Evolutionary conservation across 1,140 invertebrate species (phyloP), one percentile per base, ranked within the genome.

Genomic region (Brachionus rotundiformis): DNA sequence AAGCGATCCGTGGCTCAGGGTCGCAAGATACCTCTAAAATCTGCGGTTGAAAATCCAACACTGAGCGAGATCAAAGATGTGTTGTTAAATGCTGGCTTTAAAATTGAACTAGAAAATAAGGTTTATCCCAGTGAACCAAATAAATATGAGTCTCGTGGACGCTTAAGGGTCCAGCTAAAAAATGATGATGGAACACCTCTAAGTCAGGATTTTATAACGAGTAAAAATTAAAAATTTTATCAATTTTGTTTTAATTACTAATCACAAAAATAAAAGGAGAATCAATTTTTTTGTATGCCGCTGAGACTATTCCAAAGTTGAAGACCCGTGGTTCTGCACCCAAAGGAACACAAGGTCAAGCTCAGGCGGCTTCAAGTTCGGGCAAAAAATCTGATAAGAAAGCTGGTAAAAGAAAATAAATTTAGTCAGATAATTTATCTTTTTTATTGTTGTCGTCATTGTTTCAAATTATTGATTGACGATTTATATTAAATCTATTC

Each of bases 51-150:
- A 83, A 96, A 98, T 89, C 96, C 96, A 39, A 95, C 93, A 1
- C 92, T 92, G 86, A 91, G 93, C 85, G 96, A 99, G 87, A 98
- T 98, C 63, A 90, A 92, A 82, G 95, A 98, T 89, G 94, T 98
- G 3, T 88, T 98, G 25, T 88, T 92, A 8, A 91, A 93, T 61
- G 91, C 92, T 65, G 94, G 94, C 36, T 88, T 98, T 27, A 92
- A 92, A 84, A 91, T 96, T 79, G 92, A 92, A 31, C 92, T 95
- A n/a, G 95, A 98, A 90, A 95, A 96, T 85, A 98, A 98, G 89
- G 89, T 94, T 5, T 96, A 98, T 86, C 91, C 93, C n/a, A 90
- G 94, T 47, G 96, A 98, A 87, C 89, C 91, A 59, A 95, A 95
- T 86, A 94, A 94, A 88, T 94, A 98, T 79, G 87, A 88, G 89